Conservation (phyloP, 2,888 invertebrate species). For the Thereva unica region DNA sequence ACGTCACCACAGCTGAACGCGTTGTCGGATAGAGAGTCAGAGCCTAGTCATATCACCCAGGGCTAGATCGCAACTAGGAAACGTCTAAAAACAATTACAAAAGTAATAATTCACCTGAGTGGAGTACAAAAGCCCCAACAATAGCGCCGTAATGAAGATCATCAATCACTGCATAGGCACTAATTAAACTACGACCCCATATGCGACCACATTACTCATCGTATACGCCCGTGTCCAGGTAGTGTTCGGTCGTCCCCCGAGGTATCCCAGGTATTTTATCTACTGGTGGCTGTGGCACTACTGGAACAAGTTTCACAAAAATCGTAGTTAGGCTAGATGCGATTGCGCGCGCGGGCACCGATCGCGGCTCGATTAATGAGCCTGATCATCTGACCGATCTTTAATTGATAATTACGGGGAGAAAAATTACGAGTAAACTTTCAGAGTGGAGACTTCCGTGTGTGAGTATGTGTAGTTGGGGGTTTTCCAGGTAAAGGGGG, state of each 20-base stretch:
- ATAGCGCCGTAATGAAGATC: constrained; percentile 39
- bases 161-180: constrained; percentile 39
- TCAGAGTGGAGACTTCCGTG: constrained; percentile 20
- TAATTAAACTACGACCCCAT: constrained; percentile 38
- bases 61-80: constrained; percentile 16
- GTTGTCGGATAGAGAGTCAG: constrained; percentile 2
- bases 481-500: too few relatives aligned
- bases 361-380: constrained; percentile 7
- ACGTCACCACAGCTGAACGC: constrained; percentile 7
- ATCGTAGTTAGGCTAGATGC: background rate
- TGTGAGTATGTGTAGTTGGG: background rate
- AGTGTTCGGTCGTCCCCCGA: constrained; percentile 10
- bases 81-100: constrained; percentile 33
- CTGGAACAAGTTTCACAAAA: constrained; percentile 22
- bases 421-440: constrained; percentile 34
- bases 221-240: constrained; percentile 3
- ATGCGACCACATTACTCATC: constrained; percentile 26
- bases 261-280: constrained; percentile 11
- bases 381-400: constrained; percentile 36
- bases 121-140: constrained; percentile 35
- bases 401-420: constrained; percentile 39
- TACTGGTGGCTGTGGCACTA: background rate
- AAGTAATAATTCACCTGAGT: constrained; percentile 37
- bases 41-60: constrained; percentile 9
- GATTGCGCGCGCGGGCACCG: constrained; percentile 9